Base-by-base conservation (phyloP, 2,797 vertebrate genomes). In the Sebastes vulpes region DNA sequence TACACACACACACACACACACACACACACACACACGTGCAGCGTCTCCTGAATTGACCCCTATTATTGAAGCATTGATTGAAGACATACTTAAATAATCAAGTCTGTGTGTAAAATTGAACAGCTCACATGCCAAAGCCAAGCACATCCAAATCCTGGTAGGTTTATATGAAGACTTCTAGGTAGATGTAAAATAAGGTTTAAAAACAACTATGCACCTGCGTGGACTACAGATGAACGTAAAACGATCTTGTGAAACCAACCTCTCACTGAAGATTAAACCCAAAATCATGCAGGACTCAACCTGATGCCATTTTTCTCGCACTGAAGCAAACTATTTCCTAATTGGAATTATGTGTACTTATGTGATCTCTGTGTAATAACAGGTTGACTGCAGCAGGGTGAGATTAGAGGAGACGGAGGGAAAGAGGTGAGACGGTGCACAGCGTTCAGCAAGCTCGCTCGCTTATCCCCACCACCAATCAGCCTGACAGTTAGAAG, bases 321-420 rank as follows among this genome's bases (percentile, higher is more conserved):
- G 1, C 18, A 60, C 32, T 1, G 69, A 77, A 28, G 67, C 68
- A 57, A 66, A 72, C 53, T 46, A 14, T 79, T 68, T 82, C 63
- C 79, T 85, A 85, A 90, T 78, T 87, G 77, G 74, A 71, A 65
- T 82, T 84, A 65, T 42, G 48, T 32, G 60, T 18, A 11, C 52
- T 87, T 57, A 69, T 64, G 75, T 58, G 60, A 83, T 81, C 59
- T 72, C 23, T 26, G 28, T 16, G 68, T 87, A 79, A 88, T 84
- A 28, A 75, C 79, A 86, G 83, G 83, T 68, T 82, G 52, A 71
- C 46, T 73, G 59, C 46, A 56, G 58, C 23, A 66, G 56, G 1
- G 20, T 11, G 32, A 79, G 74, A 65, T 87, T 82, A 76, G 5
- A 76, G 63, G 28, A 86, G 77, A 48, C 23, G 46, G 20, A 73